Percentiles rank a stretch among this genome's conserved stretches.
Evolutionary conservation across 2,888 invertebrate genomes (phyloP).

Genomic region (Rhabditophanes sp.): DNA sequence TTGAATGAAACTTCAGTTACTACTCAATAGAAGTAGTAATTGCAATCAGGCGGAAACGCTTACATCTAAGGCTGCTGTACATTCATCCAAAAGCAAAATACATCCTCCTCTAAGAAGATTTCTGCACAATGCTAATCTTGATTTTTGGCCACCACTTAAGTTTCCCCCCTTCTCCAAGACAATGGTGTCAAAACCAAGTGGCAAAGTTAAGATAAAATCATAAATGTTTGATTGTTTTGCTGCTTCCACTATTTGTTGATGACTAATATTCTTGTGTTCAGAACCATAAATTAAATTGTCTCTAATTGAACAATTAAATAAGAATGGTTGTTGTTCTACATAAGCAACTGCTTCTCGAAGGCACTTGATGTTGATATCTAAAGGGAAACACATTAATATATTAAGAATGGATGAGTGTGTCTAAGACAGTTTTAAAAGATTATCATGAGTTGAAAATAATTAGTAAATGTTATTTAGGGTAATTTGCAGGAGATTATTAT

Average conservation of each 20-base stretch:
- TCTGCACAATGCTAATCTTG: slow-evolving; percentile 40
- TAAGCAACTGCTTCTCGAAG: slow-evolving; percentile 54
- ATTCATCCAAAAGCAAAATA: slow-evolving; percentile 19
- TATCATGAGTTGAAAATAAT: too few species aligned
- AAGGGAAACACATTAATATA: too few species aligned
- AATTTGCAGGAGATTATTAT: too few species aligned
- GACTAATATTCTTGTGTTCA: slow-evolving; percentile 18
- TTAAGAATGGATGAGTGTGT: slow-evolving; percentile 24
- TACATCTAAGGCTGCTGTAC: slow-evolving; percentile 20
- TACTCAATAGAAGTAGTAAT: too few species aligned
- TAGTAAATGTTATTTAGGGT: too few species aligned
- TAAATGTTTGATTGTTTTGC: slow-evolving; percentile 48
- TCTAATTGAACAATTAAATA: slow-evolving; percentile 40
- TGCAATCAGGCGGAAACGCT: too few species aligned
- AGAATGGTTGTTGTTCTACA: slow-evolving; percentile 18
- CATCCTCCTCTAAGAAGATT: slow-evolving; percentile 15
- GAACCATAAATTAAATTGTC: slow-evolving; percentile 80
- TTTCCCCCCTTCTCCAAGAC: slow-evolving; percentile 47
- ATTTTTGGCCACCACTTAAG: slow-evolving; percentile 46
- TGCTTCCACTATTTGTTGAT: slow-evolving; percentile 44
- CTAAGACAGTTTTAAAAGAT: background rate
- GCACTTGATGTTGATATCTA: slow-evolving; percentile 55
- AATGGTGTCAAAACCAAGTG: slow-evolving; percentile 44
- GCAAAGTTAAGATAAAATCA: slow-evolving; percentile 46
- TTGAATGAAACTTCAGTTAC: too few species aligned